Conservation (phyloP, 2,888 invertebrate genomes). For the Bellardia bayeri region DNA sequence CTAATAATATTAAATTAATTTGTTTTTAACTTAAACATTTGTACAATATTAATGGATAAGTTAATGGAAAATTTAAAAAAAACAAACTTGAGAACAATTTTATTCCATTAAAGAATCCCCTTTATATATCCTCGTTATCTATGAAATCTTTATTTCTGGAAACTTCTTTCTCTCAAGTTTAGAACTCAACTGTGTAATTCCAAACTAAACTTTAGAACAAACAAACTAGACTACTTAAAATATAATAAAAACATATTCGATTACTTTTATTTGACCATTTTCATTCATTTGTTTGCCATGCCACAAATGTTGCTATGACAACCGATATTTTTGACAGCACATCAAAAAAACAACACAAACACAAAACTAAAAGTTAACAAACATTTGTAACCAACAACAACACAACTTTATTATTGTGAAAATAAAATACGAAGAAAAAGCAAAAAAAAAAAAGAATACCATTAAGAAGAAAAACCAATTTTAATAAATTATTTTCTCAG, state of each 20-base stretch:
- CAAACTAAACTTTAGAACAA: no score
- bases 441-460: conserved; percentile 5
- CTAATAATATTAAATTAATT: no score
- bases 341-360: neutral
- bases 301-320: conserved; percentile 34
- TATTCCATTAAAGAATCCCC: no score
- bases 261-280: neutral
- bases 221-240: neutral
- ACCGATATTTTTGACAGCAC: conserved; percentile 51
- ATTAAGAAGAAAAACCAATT: conserved; percentile 57
- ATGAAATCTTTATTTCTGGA: no score
- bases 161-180: no score
- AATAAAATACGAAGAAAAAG: conserved; percentile 3
- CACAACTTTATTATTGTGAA: conserved; percentile 4
- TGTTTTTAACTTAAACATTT: no score
- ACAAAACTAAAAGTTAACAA: neutral
- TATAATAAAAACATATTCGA: neutral
- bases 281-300: conserved; percentile 30
- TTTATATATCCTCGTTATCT: no score
- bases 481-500: conserved; percentile 64
- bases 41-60: no score
- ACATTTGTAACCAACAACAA: neutral
- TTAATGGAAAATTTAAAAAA: no score
- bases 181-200: no score
- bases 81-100: no score